Conservation (phyloP, 2,888 invertebrate genomes). For the Hyposoter dolosus region DNA sequence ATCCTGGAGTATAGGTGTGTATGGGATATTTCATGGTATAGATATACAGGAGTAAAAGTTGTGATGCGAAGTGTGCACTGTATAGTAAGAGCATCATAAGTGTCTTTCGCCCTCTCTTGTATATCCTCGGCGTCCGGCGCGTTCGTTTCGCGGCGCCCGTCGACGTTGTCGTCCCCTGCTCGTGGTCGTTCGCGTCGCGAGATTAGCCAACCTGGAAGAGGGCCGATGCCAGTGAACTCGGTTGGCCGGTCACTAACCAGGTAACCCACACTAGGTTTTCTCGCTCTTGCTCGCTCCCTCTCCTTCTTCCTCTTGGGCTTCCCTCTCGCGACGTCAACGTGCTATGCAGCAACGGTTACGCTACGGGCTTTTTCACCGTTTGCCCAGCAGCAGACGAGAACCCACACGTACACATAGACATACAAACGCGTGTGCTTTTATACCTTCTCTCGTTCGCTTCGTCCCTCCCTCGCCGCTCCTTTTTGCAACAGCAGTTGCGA, state of each 20-base stretch:
- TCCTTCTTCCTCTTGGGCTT: conserved; percentile 26
- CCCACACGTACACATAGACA: conserved; percentile 49
- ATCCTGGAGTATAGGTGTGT: not conserved
- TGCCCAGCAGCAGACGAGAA: conserved; percentile 72
- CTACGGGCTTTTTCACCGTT: conserved; percentile 83
- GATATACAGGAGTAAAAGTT: conserved; percentile 14
- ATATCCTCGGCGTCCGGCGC: conserved; percentile 31
- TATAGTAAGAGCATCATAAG: conserved; percentile 39
- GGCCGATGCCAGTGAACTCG: conserved; percentile 85
- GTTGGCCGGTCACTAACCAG: conserved; percentile 85
- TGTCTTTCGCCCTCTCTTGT: conserved; percentile 23
- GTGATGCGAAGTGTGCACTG: conserved; percentile 26
- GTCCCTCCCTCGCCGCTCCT: conserved; percentile 27
- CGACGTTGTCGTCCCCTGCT: conserved; percentile 47
- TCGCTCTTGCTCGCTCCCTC: conserved; percentile 64
- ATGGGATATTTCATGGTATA: not conserved
- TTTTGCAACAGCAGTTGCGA: conserved; percentile 38
- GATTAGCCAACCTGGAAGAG: conserved; percentile 84
- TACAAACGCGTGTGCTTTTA: conserved; percentile 9
- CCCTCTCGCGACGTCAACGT: conserved; percentile 76
- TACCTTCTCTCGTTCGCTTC: conserved; percentile 48
- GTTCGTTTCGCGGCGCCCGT: conserved; percentile 44
- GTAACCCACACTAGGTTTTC: conserved; percentile 84
- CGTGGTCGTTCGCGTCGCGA: conserved; percentile 74
- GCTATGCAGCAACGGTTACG: conserved; percentile 84